Base-by-base conservation (phyloP, 1,140 invertebrate genomes). In the Nasonia giraulti region DNA sequence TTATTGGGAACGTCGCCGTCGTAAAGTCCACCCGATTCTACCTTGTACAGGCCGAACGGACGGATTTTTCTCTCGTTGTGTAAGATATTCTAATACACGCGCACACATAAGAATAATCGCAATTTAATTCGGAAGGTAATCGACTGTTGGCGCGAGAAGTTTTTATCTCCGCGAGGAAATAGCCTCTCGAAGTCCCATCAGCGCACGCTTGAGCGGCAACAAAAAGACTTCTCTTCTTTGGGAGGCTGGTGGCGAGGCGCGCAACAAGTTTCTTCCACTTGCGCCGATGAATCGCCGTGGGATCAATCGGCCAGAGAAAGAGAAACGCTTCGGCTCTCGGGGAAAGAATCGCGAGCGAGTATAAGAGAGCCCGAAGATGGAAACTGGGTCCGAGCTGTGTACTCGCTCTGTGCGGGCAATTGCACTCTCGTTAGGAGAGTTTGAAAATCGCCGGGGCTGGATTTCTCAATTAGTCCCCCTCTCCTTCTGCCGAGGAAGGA, bases 351-450 rank as follows among this genome's bases (percentile, higher is more conserved):
- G 78, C 69, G 17, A 33, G 33, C 14, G 55, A 62, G 33, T 37
- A 37, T 37, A 37, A 37, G 33, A 37, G 17, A 27, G 10, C 3
- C 84, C 84, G 40, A 85, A 85, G 78, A 81, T 85, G 84, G 84
- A 85, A 85, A 85, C 84, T 81, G 69, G 84, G 71, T 73, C 68
- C 17, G 37, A 2, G 4, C 14, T 6, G 27, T 12, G 5, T 17
- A 17, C 66, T 77, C 80, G n/a, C 69, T 50, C 44, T 68, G 2
- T 23, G 12, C 12, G 68, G 71, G 71, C 84, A 85, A 85, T 85
- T 85, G 81, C 84, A 85, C 37, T 80, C 84, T 85, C 79, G 84
- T 84, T 84, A 84, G 83, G 44, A 55, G 44, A 23, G 68, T 84
- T 79, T 37, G 71, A 79, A 73, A 79, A 76, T 50, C 69, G 23